phyloP scores from a whole-genome alignment of 2,888 invertebrate species.

The Lepeophtheirus nordmannii region DNA sequence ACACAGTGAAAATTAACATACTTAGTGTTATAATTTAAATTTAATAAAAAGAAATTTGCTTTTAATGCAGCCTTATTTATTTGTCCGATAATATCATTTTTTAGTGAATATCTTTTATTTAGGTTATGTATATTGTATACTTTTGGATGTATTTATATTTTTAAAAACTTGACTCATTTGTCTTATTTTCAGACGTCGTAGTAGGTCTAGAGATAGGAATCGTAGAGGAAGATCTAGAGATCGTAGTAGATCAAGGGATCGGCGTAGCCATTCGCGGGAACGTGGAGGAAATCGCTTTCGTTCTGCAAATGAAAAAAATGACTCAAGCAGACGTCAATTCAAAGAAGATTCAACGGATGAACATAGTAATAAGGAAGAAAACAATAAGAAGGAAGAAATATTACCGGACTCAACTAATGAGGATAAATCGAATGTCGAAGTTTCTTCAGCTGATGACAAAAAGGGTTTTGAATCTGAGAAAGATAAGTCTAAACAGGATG shows the following conservation, averaged over 20 bases:
- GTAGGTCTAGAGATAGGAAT: neutral
- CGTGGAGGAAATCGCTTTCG: neutral
- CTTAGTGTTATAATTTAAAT: too few species aligned
- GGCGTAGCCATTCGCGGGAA: neutral
- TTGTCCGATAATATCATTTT: neutral
- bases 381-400: neutral
- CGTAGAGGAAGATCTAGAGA: neutral
- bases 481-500: too few species aligned
- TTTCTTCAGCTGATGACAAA: neutral
- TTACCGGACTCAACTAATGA: slow-evolving; percentile 2
- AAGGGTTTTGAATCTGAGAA: neutral
- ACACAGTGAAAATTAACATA: too few species aligned
- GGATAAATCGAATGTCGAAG: neutral
- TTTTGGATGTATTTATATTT: neutral
- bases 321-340: neutral
- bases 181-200: neutral
- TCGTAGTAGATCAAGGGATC: neutral
- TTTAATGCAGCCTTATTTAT: neutral
- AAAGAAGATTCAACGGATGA: neutral
- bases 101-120: neutral
- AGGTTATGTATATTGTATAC: neutral
- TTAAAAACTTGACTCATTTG: neutral
- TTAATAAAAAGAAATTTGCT: too few species aligned
- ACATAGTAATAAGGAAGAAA: neutral
- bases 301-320: neutral